Evolutionary conservation across 2,888 invertebrate species (phyloP).

Genomic region (Drosophila anomalata): DNA sequence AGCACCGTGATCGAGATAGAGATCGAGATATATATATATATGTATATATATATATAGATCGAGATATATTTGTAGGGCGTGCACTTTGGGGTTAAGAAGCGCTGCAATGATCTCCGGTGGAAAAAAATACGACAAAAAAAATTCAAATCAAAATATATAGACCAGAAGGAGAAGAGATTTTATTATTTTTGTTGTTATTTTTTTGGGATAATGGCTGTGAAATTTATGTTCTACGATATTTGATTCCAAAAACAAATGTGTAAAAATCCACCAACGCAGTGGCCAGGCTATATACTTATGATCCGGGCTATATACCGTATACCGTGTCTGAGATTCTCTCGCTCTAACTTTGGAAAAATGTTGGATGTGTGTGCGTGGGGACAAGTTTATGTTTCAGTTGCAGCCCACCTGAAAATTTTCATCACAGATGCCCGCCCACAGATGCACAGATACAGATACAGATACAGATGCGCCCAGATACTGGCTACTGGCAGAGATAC

Average conservation of each 20-base stretch:
- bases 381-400: conserved; percentile 75
- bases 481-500: not conserved
- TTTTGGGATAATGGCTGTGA: conserved; percentile 62
- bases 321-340: conserved; percentile 9
- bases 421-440: conserved; percentile 25
- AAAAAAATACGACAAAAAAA: not conserved
- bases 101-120: conserved; percentile 22
- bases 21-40: conserved; percentile 4
- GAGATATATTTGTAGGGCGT: conserved; percentile 30
- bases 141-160: not conserved
- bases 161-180: conserved; percentile 31
- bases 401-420: conserved; percentile 66
- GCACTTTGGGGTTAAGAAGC: conserved; percentile 41
- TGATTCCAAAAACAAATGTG: conserved; percentile 74
- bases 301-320: conserved; percentile 10
- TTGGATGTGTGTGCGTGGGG: conserved; percentile 32
- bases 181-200: conserved; percentile 41
- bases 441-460: not conserved
- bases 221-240: conserved; percentile 77
- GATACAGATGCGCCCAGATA: not conserved
- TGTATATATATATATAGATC: not conserved
- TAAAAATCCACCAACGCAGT: conserved; percentile 61
- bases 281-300: conserved; percentile 44
- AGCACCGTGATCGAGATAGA: conserved; percentile 40
- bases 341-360: conserved; percentile 60